These are phyloP conservation scores for Peromyscus eremicus DNA, from an alignment of 2,797 vertebrate genomes.

Conservation along the genomic window DNA sequence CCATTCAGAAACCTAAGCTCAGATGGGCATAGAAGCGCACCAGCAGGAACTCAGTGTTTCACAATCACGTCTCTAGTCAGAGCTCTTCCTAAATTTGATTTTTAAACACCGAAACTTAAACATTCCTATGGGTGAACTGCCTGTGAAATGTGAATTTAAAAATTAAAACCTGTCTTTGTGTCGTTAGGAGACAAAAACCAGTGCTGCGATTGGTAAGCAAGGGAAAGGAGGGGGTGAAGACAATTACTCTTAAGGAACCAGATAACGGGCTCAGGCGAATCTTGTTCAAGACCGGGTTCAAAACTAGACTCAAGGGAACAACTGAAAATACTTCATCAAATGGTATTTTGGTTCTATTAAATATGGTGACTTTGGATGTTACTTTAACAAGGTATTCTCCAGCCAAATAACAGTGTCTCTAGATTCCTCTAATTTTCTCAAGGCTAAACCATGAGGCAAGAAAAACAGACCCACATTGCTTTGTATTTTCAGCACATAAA, in stretches of 20 bases:
- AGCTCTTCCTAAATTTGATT: conserved; percentile 50
- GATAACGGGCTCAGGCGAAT: conserved; percentile 82
- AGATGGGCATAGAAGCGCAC: conserved; percentile 8
- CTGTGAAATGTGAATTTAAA: conserved; percentile 75
- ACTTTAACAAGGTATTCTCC: conserved; percentile 61
- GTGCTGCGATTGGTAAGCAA: conserved; percentile 83
- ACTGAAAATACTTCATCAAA: not conserved
- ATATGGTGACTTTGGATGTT: conserved; percentile 2
- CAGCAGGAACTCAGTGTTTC: conserved; percentile 63
- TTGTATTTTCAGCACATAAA: conserved; percentile 38
- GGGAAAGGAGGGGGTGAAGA: conserved; percentile 83
- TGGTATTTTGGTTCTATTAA: conserved; percentile 39
- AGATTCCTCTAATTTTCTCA: conserved; percentile 51
- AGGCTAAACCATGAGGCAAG: not conserved
- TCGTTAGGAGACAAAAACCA: conserved; percentile 82
- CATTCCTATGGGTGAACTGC: conserved; percentile 56
- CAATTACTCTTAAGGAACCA: conserved; percentile 90
- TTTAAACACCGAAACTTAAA: conserved; percentile 69
- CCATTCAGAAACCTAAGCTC: conserved; percentile 33
- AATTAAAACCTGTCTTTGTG: conserved; percentile 76
- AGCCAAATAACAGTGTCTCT: conserved; percentile 11
- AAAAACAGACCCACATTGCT: not conserved
- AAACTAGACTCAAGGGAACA: conserved; percentile 46
- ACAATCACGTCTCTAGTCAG: conserved; percentile 8
- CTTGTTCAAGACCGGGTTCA: conserved; percentile 57